Conservation (phyloP, 2,888 invertebrate genomes). For the Chrysomela aeneicollis region DNA sequence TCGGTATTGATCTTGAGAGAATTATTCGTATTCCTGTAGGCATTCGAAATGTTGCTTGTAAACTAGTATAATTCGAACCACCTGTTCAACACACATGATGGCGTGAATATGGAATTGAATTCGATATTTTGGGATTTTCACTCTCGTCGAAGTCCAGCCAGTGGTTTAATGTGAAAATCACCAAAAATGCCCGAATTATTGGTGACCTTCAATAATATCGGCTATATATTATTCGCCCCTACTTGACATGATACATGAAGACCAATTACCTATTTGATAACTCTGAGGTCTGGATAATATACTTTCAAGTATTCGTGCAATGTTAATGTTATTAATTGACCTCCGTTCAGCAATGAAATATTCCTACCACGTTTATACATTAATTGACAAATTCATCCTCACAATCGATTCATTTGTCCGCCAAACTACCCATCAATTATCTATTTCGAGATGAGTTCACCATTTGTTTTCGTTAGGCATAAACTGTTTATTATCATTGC, state of each 20-base stretch:
- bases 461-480: not conserved
- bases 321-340: too few species aligned
- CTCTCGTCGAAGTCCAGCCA: not conserved
- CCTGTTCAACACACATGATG: constrained; percentile 55
- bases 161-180: constrained; percentile 38
- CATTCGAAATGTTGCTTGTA: constrained; percentile 54
- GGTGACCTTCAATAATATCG: too few species aligned
- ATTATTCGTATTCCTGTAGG: constrained; percentile 51
- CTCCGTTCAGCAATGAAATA: constrained; percentile 13
- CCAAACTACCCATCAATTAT: not conserved
- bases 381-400: not conserved
- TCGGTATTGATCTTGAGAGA: constrained; percentile 44
- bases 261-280: too few species aligned
- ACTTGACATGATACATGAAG: too few species aligned
- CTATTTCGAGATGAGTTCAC: not conserved
- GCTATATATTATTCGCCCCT: too few species aligned
- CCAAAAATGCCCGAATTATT: too few species aligned
- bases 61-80: constrained; percentile 59
- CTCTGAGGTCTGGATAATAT: too few species aligned
- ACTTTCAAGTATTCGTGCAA: too few species aligned
- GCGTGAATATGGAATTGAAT: constrained; percentile 49
- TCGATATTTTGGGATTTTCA: constrained; percentile 48
- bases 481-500: not conserved
- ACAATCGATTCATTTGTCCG: not conserved
- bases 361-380: not conserved